A percentile compares a stretch with the other conserved stretches of the same genome.
These are phyloP conservation scores for Lasaia peninsularis DNA, from an alignment of 1,140 invertebrate genomes.

Conservation along the genomic window DNA sequence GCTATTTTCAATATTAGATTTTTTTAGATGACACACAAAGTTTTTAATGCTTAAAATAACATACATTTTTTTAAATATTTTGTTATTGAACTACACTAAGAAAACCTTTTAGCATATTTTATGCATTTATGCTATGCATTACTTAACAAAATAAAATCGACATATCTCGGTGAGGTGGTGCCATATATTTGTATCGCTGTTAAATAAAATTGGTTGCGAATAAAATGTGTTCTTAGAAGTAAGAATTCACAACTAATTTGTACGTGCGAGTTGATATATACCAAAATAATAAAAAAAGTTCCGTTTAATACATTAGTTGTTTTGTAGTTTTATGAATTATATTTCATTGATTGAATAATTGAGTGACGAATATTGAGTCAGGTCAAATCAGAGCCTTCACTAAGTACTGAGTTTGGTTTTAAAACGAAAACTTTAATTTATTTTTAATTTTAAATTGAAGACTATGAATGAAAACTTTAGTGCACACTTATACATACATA, in stretches of 20 bases:
- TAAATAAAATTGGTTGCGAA: constrained; percentile 22
- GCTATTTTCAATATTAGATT: too few species aligned
- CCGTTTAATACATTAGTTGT: constrained; percentile 5
- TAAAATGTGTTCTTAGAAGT: constrained; percentile 39
- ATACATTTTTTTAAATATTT: too few species aligned
- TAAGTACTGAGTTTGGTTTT: too few species aligned
- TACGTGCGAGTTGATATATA: constrained; percentile 26
- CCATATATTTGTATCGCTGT: neutral
- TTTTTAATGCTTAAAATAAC: too few species aligned
- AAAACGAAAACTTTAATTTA: too few species aligned
- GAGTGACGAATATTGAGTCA: neutral
- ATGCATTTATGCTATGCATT: too few species aligned
- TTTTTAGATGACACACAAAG: too few species aligned
- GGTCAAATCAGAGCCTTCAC: neutral
- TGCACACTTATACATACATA: too few species aligned
- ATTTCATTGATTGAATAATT: neutral
- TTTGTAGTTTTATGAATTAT: constrained; percentile 2
- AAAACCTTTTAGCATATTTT: too few species aligned
- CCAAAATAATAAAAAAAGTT: constrained; percentile 19
- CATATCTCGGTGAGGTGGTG: neutral
- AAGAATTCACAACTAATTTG: constrained; percentile 37
- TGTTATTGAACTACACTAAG: too few species aligned
- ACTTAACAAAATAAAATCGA: neutral
- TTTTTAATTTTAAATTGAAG: too few species aligned
- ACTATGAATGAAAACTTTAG: too few species aligned